Evolutionary conservation across 2,888 invertebrate species (phyloP).

Genomic region (Falcaria lacertinaria): DNA sequence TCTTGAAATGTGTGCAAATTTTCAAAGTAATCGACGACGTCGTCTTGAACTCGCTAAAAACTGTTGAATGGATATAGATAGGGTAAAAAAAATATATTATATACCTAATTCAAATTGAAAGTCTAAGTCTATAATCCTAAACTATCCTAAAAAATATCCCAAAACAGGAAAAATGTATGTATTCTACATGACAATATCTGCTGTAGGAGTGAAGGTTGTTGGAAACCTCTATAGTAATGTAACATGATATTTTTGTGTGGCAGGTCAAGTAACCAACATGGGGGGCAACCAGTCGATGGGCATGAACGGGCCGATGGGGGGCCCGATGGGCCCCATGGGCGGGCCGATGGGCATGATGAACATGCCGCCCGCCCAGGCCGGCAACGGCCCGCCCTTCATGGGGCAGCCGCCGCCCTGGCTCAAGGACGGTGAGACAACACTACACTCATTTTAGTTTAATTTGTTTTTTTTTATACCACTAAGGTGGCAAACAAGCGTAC

Average conservation of each 20-base stretch:
- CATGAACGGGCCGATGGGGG: constrained; percentile 24
- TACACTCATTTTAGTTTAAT: neutral
- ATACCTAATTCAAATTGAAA: no score
- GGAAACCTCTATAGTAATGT: neutral
- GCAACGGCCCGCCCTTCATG: constrained; percentile 51
- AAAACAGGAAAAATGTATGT: no score
- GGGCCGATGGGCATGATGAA: constrained; percentile 43
- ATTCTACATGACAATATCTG: no score
- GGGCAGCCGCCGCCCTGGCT: constrained; percentile 64
- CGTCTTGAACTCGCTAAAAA: no score
- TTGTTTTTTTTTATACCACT: neutral
- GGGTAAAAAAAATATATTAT: no score
- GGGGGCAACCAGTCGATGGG: constrained; percentile 19
- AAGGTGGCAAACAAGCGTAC: no score
- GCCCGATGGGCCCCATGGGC: constrained; percentile 26
- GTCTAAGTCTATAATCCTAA: no score
- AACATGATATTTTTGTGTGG: neutral
- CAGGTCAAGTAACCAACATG: constrained; percentile 36
- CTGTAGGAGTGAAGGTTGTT: constrained; percentile 7
- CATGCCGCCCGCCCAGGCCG: constrained; percentile 59
- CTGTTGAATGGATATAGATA: no score
- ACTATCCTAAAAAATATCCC: no score
- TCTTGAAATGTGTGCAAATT: no score
- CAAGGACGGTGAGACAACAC: constrained; percentile 45
- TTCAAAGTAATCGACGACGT: no score